These are phyloP conservation scores for Odontomyia ornata DNA, from an alignment of 2,888 invertebrate species.

Conservation along the genomic window DNA sequence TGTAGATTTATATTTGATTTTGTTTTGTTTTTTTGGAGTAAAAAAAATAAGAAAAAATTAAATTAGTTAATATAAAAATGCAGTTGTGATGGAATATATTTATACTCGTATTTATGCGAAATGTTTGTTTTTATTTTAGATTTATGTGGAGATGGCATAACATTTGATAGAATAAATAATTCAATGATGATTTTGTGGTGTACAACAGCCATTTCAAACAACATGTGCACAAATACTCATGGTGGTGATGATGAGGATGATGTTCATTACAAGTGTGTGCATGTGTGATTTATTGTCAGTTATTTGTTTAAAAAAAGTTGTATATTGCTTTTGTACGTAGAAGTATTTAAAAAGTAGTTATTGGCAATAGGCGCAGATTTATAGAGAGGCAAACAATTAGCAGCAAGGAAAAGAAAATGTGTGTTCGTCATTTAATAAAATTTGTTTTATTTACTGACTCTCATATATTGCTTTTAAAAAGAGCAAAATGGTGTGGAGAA, in stretches of 20 bases:
- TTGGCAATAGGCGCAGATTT: slow-evolving; percentile 39
- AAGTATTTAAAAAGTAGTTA: slow-evolving; percentile 7
- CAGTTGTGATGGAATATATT: no score
- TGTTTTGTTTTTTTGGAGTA: slow-evolving; percentile 12
- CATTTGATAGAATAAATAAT: background rate
- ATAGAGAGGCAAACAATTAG: slow-evolving; percentile 19
- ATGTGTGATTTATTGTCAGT: slow-evolving; percentile 15
- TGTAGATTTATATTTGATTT: background rate
- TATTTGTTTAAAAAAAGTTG: slow-evolving; percentile 12
- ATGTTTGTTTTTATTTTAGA: no score
- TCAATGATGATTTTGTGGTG: background rate
- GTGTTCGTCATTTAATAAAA: no score
- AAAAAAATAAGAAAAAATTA: background rate
- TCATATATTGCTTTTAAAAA: no score
- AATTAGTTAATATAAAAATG: background rate
- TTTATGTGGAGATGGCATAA: background rate
- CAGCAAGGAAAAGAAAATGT: slow-evolving; percentile 20
- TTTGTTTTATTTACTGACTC: no score
- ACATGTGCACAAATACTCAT: slow-evolving; percentile 24
- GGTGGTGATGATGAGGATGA: background rate
- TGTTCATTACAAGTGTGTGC: slow-evolving; percentile 7
- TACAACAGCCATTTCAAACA: slow-evolving; percentile 11
- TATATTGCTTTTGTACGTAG: no score
- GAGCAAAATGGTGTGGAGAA: no score
- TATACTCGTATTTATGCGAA: no score